Conservation (phyloP, 2,888 invertebrate genomes). For the Alcis repandata region DNA sequence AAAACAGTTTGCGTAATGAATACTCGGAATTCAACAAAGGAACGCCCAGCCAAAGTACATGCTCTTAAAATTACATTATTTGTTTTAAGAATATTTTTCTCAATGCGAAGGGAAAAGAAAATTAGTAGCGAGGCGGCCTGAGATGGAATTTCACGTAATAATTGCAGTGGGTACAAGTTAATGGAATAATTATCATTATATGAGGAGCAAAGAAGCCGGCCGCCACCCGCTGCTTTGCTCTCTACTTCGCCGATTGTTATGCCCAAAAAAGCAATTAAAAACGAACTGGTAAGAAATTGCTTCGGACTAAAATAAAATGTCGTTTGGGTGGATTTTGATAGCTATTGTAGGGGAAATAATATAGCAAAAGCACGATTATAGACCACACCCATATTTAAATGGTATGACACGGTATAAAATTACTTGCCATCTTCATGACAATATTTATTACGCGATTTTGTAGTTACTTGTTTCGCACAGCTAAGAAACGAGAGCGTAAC, state of each 20-base stretch:
- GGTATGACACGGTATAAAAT: too few species aligned
- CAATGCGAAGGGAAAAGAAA: constrained; percentile 38
- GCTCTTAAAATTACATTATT: constrained; percentile 34
- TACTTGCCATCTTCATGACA: too few species aligned
- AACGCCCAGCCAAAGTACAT: constrained; percentile 13
- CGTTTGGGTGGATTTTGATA: constrained; percentile 38
- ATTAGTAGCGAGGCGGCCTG: constrained; percentile 58
- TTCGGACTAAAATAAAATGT: constrained; percentile 65
- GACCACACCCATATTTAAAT: background rate
- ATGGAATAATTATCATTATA: constrained; percentile 85
- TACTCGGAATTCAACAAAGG: constrained; percentile 20
- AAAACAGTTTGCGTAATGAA: constrained; percentile 16
- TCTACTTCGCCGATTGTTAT: constrained; percentile 77
- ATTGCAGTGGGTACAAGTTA: constrained; percentile 80
- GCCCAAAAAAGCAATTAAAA: constrained; percentile 84
- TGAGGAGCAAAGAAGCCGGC: constrained; percentile 76
- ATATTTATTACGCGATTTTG: too few species aligned
- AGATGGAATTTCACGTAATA: constrained; percentile 75
- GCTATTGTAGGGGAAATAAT: background rate
- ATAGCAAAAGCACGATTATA: background rate
- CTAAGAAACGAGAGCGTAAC: too few species aligned
- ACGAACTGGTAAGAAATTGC: constrained; percentile 73
- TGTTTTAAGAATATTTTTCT: constrained; percentile 35
- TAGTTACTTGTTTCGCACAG: too few species aligned
- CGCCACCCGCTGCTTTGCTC: constrained; percentile 78